These are phyloP conservation scores for Bambusicola thoracicus DNA, from an alignment of 2,113 vertebrate genomes.

Conservation along the genomic window DNA sequence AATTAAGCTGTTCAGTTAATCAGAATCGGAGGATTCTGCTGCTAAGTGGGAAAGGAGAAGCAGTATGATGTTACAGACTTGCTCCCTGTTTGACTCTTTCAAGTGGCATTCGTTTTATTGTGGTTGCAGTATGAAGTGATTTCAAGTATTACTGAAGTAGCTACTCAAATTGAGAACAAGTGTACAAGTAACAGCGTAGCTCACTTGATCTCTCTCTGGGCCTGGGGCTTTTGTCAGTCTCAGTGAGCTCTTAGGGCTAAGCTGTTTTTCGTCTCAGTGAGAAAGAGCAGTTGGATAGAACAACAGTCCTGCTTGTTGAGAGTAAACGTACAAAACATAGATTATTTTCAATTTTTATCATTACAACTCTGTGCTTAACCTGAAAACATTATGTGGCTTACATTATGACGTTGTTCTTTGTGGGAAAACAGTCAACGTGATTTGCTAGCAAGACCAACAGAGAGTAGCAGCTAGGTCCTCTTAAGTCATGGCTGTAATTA, in stretches of 20 bases:
- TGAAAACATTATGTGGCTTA: background rate
- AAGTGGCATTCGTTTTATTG: constrained; percentile 23
- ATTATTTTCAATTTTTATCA: constrained; percentile 20
- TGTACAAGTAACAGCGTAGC: background rate
- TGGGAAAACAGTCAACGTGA: constrained; percentile 44
- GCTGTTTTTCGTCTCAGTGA: background rate
- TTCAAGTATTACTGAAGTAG: constrained; percentile 45
- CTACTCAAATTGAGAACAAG: background rate
- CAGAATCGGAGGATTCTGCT: constrained; percentile 14
- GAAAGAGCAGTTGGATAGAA: background rate
- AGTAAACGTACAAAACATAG: background rate
- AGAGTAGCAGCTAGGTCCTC: background rate
- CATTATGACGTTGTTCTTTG: constrained; percentile 3
- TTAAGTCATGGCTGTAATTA: constrained; percentile 11
- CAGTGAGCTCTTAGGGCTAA: background rate
- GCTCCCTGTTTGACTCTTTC: background rate
- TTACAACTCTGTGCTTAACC: constrained; percentile 27
- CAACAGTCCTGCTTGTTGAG: background rate
- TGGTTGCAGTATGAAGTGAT: background rate
- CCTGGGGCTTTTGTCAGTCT: background rate
- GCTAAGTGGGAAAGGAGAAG: background rate
- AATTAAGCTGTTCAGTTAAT: constrained; percentile 54
- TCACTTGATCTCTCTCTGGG: background rate
- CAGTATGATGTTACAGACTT: background rate
- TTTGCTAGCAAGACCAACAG: constrained; percentile 25